A percentile compares a stretch with the other conserved stretches of the same genome.
These are phyloP conservation scores for Dolichomitus sp. DNA, from an alignment of 2,888 invertebrate species.

Conservation along the genomic window DNA sequence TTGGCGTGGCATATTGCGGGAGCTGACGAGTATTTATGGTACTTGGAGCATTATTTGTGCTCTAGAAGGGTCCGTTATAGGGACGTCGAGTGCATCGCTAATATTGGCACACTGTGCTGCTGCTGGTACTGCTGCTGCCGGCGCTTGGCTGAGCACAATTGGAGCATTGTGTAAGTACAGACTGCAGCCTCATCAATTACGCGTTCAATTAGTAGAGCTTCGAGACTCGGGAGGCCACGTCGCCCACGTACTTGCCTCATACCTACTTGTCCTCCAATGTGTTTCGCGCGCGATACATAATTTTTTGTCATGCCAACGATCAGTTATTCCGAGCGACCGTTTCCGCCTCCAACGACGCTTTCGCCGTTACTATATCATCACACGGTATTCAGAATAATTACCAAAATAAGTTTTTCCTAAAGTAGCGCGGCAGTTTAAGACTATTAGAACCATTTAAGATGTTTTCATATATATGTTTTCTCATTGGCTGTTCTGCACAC, in stretches of 20 bases:
- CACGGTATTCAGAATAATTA: not conserved
- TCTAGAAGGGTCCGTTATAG: conserved; percentile 77
- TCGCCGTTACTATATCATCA: not conserved
- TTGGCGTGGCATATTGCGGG: conserved; percentile 78
- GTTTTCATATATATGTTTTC: not conserved
- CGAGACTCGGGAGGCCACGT: conserved; percentile 55
- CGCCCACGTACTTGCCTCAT: conserved; percentile 41
- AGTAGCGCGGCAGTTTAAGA: not conserved
- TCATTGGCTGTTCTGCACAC: not conserved
- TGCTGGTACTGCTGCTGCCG: conserved; percentile 69
- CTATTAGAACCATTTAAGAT: not conserved
- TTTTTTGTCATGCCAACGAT: conserved; percentile 51
- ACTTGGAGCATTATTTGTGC: conserved; percentile 82
- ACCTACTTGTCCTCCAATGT: conserved; percentile 44
- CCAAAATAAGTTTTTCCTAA: not conserved
- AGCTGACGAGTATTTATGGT: conserved; percentile 82
- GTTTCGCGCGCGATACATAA: conserved; percentile 41
- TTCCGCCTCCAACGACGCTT: conserved; percentile 28
- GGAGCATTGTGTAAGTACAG: conserved; percentile 83
- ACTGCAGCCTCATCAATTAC: conserved; percentile 83
- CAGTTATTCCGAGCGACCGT: conserved; percentile 56
- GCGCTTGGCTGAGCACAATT: conserved; percentile 82
- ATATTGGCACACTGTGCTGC: conserved; percentile 77
- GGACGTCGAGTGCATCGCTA: conserved; percentile 83
- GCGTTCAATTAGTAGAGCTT: conserved; percentile 80